Conservation (phyloP, 2,888 invertebrate genomes). For the Xanthorhoe spadicearia region DNA sequence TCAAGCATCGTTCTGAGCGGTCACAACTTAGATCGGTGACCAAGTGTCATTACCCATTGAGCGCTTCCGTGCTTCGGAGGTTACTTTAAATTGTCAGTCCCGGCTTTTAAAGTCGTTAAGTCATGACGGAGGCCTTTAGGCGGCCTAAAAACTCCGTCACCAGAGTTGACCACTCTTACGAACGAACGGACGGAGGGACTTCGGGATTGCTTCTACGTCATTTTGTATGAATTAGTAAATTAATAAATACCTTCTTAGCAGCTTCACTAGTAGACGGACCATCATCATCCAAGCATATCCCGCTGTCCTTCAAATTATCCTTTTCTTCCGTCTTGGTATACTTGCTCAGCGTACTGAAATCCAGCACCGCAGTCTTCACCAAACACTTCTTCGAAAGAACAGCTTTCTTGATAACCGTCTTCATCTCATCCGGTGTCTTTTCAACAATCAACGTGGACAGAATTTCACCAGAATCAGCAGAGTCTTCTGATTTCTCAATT, state of each 20-base stretch:
- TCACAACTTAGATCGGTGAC: too few relatives aligned
- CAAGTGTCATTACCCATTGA: too few relatives aligned
- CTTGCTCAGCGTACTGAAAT: slow-evolving; percentile 71
- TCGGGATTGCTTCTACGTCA: too few relatives aligned
- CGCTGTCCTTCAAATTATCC: slow-evolving; percentile 77
- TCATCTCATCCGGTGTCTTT: slow-evolving; percentile 75
- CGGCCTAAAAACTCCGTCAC: too few relatives aligned
- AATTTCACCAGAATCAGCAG: slow-evolving; percentile 70
- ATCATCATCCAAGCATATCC: slow-evolving; percentile 71
- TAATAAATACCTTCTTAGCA: slow-evolving; percentile 67
- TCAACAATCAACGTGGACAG: slow-evolving; percentile 71
- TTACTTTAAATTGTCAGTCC: too few relatives aligned
- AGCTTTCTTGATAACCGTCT: slow-evolving; percentile 75
- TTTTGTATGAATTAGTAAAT: too few relatives aligned
- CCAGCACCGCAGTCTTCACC: slow-evolving; percentile 72
- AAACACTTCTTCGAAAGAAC: slow-evolving; percentile 70
- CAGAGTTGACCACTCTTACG: too few relatives aligned
- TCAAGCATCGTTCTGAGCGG: too few relatives aligned
- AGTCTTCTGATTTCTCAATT: slow-evolving; percentile 77
- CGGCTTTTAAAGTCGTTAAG: too few relatives aligned
- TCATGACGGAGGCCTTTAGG: too few relatives aligned
- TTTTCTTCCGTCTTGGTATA: slow-evolving; percentile 64
- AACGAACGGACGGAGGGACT: too few relatives aligned
- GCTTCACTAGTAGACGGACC: slow-evolving; percentile 61
- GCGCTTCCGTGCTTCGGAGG: too few relatives aligned